Percentiles rank a stretch among this genome's conserved stretches.
These are phyloP conservation scores for Caranx ignobilis DNA, from an alignment of 2,113 vertebrate species.

Conservation along the genomic window DNA sequence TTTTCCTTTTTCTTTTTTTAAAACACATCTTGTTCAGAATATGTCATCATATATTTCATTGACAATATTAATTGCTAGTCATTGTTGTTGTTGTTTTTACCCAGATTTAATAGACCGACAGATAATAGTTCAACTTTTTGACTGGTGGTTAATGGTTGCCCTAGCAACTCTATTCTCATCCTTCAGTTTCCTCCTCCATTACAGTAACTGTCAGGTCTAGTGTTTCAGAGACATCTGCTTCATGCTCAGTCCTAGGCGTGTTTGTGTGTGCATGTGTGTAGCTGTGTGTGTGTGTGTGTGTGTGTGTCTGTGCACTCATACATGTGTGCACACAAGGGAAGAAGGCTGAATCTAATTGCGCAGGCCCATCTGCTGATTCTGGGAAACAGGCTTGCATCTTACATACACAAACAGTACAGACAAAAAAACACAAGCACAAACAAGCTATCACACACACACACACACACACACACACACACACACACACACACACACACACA, in stretches of 20 bases:
- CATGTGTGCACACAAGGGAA: slow-evolving; percentile 61
- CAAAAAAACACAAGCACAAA: slow-evolving; percentile 29
- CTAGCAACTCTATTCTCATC: slow-evolving; percentile 41
- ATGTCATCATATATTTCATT: too few relatives aligned
- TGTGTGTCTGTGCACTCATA: slow-evolving; percentile 37
- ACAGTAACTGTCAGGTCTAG: slow-evolving; percentile 66
- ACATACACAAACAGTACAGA: slow-evolving; percentile 57
- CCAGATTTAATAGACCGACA: not conserved
- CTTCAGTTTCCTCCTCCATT: slow-evolving; percentile 48
- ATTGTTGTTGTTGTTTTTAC: not conserved
- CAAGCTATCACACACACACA: slow-evolving; percentile 2
- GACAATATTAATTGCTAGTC: not conserved
- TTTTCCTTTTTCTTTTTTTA: too few relatives aligned
- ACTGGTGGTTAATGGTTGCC: slow-evolving; percentile 30
- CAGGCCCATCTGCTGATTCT: slow-evolving; percentile 77
- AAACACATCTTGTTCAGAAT: too few relatives aligned
- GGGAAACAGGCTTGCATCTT: slow-evolving; percentile 65
- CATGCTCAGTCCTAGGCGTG: slow-evolving; percentile 40
- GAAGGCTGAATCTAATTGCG: slow-evolving; percentile 72
- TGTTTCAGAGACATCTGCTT: slow-evolving; percentile 78
- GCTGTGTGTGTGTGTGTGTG: slow-evolving; percentile 16
- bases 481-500: slow-evolving; percentile 21
- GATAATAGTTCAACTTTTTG: not conserved
- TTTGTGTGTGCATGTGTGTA: slow-evolving; percentile 30
- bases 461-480: slow-evolving; percentile 9